These are phyloP conservation scores for Nipponacmea schrenckii DNA, from an alignment of 2,888 invertebrate species.

Conservation along the genomic window DNA sequence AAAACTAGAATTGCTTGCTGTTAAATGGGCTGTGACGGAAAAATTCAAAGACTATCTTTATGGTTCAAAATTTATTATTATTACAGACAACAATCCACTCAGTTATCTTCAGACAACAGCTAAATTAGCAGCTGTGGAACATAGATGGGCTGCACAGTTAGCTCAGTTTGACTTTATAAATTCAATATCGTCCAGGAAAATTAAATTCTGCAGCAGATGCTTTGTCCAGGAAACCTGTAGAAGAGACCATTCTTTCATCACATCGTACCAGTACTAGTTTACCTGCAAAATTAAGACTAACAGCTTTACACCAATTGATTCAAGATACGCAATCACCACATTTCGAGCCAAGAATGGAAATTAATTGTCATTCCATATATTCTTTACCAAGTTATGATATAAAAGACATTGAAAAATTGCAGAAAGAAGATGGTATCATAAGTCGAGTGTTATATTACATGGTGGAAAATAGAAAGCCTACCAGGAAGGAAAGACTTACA, in stretches of 20 bases:
- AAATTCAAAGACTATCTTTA: no score
- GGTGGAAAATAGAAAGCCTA: background rate
- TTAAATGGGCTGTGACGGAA: conserved; percentile 35
- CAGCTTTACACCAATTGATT: conserved; percentile 7
- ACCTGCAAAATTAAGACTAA: conserved; percentile 10
- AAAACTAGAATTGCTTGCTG: conserved; percentile 31
- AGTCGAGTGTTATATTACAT: background rate
- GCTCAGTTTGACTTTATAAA: conserved; percentile 23
- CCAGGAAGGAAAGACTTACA: no score
- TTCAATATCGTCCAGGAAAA: conserved; percentile 22
- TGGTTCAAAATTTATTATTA: conserved; percentile 22
- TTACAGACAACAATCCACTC: conserved; percentile 28
- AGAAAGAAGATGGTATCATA: background rate
- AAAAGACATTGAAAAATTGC: conserved; percentile 6
- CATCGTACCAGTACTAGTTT: background rate
- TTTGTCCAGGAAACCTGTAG: conserved; percentile 19
- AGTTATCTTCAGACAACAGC: conserved; percentile 20
- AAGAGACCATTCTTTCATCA: background rate
- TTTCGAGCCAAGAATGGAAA: background rate
- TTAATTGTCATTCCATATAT: background rate
- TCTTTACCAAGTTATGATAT: background rate
- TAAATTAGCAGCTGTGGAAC: conserved; percentile 25
- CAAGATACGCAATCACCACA: background rate
- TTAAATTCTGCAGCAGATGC: conserved; percentile 25
- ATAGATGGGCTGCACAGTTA: conserved; percentile 29